A percentile compares a stretch with the other conserved stretches of the same genome.
These are phyloP conservation scores for Chymomyza fuscimana DNA, from an alignment of 2,888 invertebrate genomes.

Conservation along the genomic window DNA sequence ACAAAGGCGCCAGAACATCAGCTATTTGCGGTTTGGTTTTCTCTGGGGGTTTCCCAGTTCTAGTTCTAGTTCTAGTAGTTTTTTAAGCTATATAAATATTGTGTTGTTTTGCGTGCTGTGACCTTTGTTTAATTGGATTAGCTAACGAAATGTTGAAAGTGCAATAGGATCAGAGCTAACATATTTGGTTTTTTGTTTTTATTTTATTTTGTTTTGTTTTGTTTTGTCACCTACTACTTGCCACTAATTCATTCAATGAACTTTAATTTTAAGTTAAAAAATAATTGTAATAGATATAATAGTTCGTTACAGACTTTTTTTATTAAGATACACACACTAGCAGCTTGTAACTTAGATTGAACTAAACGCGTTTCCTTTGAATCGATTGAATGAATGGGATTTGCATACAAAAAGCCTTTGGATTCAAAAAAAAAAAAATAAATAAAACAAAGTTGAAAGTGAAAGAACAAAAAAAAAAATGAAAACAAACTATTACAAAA, in stretches of 20 bases:
- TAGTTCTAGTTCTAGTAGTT: not conserved
- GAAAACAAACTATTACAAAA: slow-evolving; percentile 26
- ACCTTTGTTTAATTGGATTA: slow-evolving; percentile 69
- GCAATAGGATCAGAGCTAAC: slow-evolving; percentile 31
- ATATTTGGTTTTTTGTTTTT: slow-evolving; percentile 10
- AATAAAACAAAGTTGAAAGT: slow-evolving; percentile 34
- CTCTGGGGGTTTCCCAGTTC: slow-evolving; percentile 19
- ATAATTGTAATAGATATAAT: slow-evolving; percentile 12
- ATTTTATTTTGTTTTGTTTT: slow-evolving; percentile 30
- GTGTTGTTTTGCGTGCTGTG: slow-evolving; percentile 42
- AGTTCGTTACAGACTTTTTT: slow-evolving; percentile 65
- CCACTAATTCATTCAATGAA: slow-evolving; percentile 64
- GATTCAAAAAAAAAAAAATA: slow-evolving; percentile 43
- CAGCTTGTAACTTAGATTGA: slow-evolving; percentile 40
- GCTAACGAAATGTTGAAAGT: slow-evolving; percentile 41
- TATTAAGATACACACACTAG: slow-evolving; percentile 76
- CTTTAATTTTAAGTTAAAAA: slow-evolving; percentile 38
- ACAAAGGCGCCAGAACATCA: slow-evolving; percentile 50
- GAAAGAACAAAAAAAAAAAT: slow-evolving; percentile 33
- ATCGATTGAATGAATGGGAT: slow-evolving; percentile 64
- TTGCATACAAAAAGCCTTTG: slow-evolving; percentile 76
- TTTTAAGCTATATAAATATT: not conserved
- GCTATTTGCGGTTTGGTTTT: not conserved
- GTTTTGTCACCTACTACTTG: slow-evolving; percentile 55
- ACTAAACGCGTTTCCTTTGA: slow-evolving; percentile 47